phyloP scores from a whole-genome alignment of 2,888 invertebrate species.

The Allophyes oxyacanthae region DNA sequence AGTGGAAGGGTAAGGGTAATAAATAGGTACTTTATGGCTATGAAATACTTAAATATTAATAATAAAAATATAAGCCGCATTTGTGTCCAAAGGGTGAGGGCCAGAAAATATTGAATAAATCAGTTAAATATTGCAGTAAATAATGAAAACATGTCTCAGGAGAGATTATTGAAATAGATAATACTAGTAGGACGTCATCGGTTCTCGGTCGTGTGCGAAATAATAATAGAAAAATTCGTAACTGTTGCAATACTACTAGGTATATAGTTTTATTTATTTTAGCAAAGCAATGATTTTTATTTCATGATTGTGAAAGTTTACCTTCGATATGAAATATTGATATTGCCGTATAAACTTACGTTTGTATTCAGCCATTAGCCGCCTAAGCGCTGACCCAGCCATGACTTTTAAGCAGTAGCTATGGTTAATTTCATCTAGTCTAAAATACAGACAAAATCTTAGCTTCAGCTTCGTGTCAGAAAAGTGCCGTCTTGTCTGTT shows the following conservation, averaged over 20 bases:
- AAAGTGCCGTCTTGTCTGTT: neutral
- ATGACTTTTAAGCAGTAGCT: constrained; percentile 77
- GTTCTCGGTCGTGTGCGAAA: neutral
- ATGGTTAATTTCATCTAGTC: constrained; percentile 24
- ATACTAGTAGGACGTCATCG: neutral
- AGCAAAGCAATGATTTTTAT: constrained; percentile 6
- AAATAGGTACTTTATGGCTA: too few species aligned
- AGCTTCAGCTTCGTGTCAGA: constrained; percentile 5
- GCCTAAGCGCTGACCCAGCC: constrained; percentile 95
- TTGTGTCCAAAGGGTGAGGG: too few species aligned
- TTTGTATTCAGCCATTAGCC: constrained; percentile 97
- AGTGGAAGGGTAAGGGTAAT: too few species aligned
- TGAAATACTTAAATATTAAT: too few species aligned
- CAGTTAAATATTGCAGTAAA: neutral
- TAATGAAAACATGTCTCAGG: neutral
- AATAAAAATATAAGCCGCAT: too few species aligned
- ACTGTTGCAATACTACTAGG: neutral
- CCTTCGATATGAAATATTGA: constrained; percentile 1
- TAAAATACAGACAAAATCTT: constrained; percentile 23
- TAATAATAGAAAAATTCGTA: neutral
- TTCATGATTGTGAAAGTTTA: constrained; percentile 7
- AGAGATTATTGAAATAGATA: too few species aligned
- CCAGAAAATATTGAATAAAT: too few species aligned
- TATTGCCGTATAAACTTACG: constrained; percentile 84
- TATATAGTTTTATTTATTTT: neutral